These are phyloP conservation scores for Venturia canescens DNA, from an alignment of 1,140 invertebrate species.

Conservation along the genomic window DNA sequence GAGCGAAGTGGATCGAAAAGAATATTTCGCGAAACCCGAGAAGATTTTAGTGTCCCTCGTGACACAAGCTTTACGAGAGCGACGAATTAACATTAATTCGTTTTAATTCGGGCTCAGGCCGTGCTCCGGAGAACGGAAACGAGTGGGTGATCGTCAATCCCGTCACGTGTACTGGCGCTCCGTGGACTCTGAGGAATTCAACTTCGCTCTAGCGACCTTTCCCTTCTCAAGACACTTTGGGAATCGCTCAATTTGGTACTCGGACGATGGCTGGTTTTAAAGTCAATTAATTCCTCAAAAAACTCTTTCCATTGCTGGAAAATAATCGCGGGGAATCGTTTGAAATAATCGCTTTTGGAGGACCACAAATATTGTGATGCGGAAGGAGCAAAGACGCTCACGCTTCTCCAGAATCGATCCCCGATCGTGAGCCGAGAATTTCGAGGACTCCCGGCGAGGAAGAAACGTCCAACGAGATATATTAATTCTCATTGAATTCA, in stretches of 20 bases:
- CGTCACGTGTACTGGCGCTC: background rate
- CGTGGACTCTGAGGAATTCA: background rate
- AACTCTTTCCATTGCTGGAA: too few relatives aligned
- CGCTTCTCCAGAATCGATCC: background rate
- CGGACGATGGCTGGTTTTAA: too few relatives aligned
- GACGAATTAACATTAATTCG: constrained; percentile 58
- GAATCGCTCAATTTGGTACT: too few relatives aligned
- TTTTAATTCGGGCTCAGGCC: constrained; percentile 53
- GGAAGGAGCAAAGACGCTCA: too few relatives aligned
- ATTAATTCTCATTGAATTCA: background rate
- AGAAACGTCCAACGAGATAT: background rate
- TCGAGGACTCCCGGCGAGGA: background rate
- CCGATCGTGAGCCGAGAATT: background rate
- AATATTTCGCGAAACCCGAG: constrained; percentile 6
- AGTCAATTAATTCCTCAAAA: too few relatives aligned
- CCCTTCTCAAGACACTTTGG: too few relatives aligned
- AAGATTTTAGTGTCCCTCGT: background rate
- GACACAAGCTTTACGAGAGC: constrained; percentile 35
- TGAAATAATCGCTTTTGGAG: too few relatives aligned
- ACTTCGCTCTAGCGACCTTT: too few relatives aligned
- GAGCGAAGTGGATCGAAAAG: background rate
- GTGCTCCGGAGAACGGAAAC: constrained; percentile 47
- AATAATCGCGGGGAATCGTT: too few relatives aligned
- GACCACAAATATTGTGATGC: too few relatives aligned
- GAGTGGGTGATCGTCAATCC: constrained; percentile 55